phyloP scores from a whole-genome alignment of 2,113 vertebrate species.

The Amblyornis subalaris region DNA sequence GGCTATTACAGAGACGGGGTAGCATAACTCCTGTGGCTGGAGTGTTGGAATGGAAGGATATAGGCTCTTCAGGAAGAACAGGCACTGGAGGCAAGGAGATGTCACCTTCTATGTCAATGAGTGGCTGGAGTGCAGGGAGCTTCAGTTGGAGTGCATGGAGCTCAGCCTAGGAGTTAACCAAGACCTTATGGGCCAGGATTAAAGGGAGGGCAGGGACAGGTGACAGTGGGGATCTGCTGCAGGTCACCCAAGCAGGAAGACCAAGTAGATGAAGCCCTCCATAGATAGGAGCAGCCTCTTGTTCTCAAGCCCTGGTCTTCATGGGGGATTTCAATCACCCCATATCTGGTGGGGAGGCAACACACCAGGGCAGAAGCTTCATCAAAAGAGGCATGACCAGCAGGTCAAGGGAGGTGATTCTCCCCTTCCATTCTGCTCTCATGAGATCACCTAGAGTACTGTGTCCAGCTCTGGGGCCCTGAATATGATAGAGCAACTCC shows the following conservation, averaged over 20 bases:
- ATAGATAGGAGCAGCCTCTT: not conserved
- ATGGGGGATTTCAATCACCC: not conserved
- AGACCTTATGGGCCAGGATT: not conserved
- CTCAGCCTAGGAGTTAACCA: not conserved
- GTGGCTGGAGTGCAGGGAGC: not conserved
- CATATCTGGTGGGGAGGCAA: not conserved
- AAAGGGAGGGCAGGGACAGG: not conserved
- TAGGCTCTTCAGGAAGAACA: not conserved
- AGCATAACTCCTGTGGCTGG: not conserved
- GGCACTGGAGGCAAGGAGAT: not conserved
- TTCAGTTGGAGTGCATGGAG: not conserved
- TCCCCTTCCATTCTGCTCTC: not conserved
- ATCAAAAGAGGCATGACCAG: not conserved
- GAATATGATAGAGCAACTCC: not conserved
- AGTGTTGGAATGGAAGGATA: not conserved
- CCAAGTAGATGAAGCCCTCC: not conserved
- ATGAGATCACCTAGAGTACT: not conserved
- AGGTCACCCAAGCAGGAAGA: not conserved
- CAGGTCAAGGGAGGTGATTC: not conserved
- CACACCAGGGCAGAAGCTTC: not conserved
- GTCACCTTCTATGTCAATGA: not conserved
- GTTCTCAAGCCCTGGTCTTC: not conserved
- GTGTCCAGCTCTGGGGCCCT: not conserved
- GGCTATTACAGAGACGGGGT: not conserved
- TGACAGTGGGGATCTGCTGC: not conserved